Evolutionary conservation across 2,113 vertebrate genomes (phyloP).

Genomic region (Larimichthys crocea): DNA sequence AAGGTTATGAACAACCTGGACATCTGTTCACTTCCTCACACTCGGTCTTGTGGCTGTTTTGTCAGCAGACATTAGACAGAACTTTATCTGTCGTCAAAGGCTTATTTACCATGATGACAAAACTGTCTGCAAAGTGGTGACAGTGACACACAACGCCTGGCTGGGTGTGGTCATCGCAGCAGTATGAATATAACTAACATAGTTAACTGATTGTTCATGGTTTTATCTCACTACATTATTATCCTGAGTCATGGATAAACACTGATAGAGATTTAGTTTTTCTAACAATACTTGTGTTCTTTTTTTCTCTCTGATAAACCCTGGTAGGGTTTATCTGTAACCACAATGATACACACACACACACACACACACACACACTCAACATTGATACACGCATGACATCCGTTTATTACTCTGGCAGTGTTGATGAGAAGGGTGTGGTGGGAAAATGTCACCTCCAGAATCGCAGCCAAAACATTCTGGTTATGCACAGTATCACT

Average conservation of each 20-base stretch:
- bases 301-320: background rate
- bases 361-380: background rate
- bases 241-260: background rate
- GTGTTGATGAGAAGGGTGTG: conserved; percentile 75
- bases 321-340: background rate
- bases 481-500: conserved; percentile 38
- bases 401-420: conserved; percentile 15
- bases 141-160: conserved; percentile 19
- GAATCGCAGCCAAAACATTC: conserved; percentile 54
- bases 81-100: background rate
- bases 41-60: background rate
- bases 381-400: background rate
- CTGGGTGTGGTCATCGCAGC: conserved; percentile 42
- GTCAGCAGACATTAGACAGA: conserved; percentile 5
- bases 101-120: background rate
- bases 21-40: background rate
- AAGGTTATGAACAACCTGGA: background rate
- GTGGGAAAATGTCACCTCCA: conserved; percentile 64
- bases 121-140: background rate
- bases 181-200: background rate
- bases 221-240: background rate
- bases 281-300: background rate
- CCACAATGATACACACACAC: background rate
- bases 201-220: background rate
- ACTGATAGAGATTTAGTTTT: background rate